Percentiles rank a stretch among this genome's conserved stretches.
Conservation (phyloP, 2,113 vertebrate genomes). For the Vulpes ferrilata region DNA sequence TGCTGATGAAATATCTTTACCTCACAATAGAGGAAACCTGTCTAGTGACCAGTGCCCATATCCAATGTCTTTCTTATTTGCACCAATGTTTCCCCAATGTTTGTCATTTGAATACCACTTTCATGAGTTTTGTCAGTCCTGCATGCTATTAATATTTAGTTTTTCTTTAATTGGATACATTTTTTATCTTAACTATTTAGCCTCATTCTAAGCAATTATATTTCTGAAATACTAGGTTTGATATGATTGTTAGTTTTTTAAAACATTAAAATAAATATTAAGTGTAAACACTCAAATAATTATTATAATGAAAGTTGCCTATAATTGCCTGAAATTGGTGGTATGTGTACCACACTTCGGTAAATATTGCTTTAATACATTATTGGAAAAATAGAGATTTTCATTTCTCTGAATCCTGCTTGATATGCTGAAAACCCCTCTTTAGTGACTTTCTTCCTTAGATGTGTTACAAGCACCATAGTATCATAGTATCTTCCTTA, state of each 20-base stretch:
- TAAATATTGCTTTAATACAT: neutral
- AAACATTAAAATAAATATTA: constrained; percentile 9
- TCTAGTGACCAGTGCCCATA: neutral
- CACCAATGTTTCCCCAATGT: neutral
- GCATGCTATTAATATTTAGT: neutral
- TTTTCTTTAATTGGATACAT: neutral
- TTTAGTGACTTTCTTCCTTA: neutral
- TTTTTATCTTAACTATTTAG: neutral
- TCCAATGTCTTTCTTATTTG: neutral
- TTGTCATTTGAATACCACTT: neutral
- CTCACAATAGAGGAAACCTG: neutral
- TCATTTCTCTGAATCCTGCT: neutral
- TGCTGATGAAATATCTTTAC: neutral
- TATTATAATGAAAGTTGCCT: constrained; percentile 15
- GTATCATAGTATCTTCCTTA: neutral
- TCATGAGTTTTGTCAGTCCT: neutral
- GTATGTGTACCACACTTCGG: neutral
- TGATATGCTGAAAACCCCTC: neutral
- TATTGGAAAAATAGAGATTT: constrained; percentile 9
- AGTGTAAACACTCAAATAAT: neutral
- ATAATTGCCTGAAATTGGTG: constrained; percentile 12
- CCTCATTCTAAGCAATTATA: neutral
- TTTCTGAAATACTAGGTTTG: constrained; percentile 5
- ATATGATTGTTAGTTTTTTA: neutral
- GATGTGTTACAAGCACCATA: neutral